Evolutionary conservation across 92 coral and sea anemone species (phyloP).

Genomic region (Umimayanthus chanpuru): DNA sequence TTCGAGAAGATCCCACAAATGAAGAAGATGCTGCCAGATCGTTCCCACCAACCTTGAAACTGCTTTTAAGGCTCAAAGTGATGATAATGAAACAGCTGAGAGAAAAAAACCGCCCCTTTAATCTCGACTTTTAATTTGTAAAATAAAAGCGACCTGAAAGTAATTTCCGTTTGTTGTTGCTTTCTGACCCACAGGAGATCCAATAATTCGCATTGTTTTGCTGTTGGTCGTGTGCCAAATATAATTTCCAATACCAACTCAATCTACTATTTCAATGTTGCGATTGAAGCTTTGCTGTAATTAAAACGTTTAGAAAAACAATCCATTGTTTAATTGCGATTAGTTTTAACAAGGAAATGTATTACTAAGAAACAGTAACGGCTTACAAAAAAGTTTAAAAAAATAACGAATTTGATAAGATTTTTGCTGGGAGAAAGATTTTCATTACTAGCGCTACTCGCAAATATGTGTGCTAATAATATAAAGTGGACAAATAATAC

Average conservation of each 20-base stretch:
- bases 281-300: neutral
- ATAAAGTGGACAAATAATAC: neutral
- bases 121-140: neutral
- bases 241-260: constrained; percentile 31
- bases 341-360: neutral
- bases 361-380: neutral
- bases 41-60: neutral
- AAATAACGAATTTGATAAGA: neutral
- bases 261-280: constrained; percentile 15
- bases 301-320: neutral
- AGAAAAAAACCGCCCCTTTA: neutral
- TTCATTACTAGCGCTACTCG: neutral
- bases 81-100: constrained; percentile 12
- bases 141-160: neutral
- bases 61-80: neutral
- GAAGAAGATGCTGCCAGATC: neutral
- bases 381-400: neutral
- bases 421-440: neutral
- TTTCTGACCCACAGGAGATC: constrained; percentile 28
- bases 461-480: neutral
- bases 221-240: neutral
- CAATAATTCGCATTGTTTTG: constrained; percentile 14
- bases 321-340: neutral
- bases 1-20: neutral
- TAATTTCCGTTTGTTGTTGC: constrained; percentile 28